phyloP scores from a whole-genome alignment of 2,113 vertebrate species.

The Oncorhynchus mykiss region DNA sequence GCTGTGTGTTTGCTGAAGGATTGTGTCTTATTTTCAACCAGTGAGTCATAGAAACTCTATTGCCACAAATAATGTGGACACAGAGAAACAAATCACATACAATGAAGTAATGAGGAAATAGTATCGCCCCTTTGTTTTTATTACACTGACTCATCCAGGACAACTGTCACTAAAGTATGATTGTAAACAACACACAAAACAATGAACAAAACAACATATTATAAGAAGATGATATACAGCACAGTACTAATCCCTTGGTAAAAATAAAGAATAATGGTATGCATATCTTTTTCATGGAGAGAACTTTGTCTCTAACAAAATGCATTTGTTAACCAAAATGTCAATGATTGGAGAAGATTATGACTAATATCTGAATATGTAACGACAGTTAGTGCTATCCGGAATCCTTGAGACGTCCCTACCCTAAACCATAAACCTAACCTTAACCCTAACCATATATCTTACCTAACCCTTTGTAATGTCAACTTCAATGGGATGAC shows the following conservation, averaged over 20 bases:
- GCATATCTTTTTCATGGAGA: too few relatives aligned
- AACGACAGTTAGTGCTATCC: background rate
- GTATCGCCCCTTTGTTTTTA: background rate
- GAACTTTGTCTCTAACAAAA: too few relatives aligned
- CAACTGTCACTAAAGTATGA: background rate
- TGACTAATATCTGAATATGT: background rate
- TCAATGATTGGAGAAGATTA: background rate
- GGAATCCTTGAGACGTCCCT: too few relatives aligned
- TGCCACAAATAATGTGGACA: background rate
- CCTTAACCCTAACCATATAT: too few relatives aligned
- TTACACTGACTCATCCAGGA: background rate
- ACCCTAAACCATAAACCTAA: too few relatives aligned
- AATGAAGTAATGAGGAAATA: background rate
- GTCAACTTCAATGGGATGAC: too few relatives aligned
- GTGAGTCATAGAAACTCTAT: background rate
- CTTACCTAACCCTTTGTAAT: too few relatives aligned
- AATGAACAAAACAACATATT: background rate
- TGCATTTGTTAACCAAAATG: background rate
- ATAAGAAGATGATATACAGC: background rate
- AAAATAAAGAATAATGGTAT: too few relatives aligned
- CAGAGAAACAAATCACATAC: background rate
- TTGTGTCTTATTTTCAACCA: background rate
- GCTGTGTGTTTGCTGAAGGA: slow-evolving; percentile 2
- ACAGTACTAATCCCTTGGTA: too few relatives aligned
- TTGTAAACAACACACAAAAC: background rate